Conservation (phyloP, 2,113 vertebrate species). For the Sprattus sprattus region DNA sequence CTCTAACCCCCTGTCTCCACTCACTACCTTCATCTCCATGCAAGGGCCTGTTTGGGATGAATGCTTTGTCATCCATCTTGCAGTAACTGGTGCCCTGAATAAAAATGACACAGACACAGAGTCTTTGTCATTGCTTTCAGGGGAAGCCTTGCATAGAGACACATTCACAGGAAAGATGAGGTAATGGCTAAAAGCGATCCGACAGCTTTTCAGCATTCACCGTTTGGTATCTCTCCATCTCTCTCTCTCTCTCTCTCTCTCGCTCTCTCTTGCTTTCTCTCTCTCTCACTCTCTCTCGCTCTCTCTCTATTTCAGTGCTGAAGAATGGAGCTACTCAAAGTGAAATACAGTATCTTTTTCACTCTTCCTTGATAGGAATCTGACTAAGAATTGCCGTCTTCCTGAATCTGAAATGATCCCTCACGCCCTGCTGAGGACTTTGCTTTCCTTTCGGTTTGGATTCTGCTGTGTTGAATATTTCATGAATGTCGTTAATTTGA, state of each 20-base stretch:
- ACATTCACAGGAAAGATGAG: not conserved
- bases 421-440: not conserved
- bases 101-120: conserved; percentile 38
- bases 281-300: not conserved
- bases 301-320: conserved; percentile 8
- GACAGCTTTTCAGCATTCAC: conserved; percentile 8
- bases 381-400: not conserved
- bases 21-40: not conserved
- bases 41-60: not conserved
- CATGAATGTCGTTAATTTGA: not conserved
- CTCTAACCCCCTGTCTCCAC: not conserved
- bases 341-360: not conserved
- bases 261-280: not conserved
- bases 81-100: conserved; percentile 38
- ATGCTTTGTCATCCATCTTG: conserved; percentile 3
- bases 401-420: not conserved
- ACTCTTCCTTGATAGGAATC: not conserved
- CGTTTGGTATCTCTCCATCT: not conserved
- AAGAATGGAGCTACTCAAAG: not conserved
- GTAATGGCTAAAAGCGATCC: not conserved
- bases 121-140: conserved; percentile 31
- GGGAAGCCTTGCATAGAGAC: conserved; percentile 11
- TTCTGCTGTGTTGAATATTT: not conserved
- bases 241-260: not conserved
- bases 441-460: not conserved